Evolutionary conservation across 1,140 invertebrate species (phyloP).

Genomic region (Paralvinella palmiformis): DNA sequence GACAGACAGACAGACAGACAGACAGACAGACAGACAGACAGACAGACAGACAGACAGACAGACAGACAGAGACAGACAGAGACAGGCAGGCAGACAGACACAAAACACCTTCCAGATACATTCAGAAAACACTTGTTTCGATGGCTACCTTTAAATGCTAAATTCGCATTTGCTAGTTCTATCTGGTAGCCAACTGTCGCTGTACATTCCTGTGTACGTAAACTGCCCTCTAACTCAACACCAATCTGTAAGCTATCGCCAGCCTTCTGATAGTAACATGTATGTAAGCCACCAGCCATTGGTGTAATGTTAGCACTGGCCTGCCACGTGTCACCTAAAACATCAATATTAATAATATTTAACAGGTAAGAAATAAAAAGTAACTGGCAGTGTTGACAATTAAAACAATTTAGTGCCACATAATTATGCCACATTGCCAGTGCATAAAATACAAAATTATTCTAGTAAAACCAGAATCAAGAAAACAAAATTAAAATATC

Average conservation of each 20-base stretch:
- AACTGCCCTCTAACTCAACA: slow-evolving; percentile 54
- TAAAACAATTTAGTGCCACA: too few species aligned
- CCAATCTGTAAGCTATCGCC: slow-evolving; percentile 79
- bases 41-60: slow-evolving; percentile 15
- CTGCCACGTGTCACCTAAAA: slow-evolving; percentile 53
- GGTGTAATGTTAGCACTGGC: slow-evolving; percentile 69
- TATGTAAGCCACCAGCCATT: slow-evolving; percentile 66
- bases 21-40: slow-evolving; percentile 17
- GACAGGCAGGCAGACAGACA: neutral
- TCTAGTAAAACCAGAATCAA: too few species aligned
- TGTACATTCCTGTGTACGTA: slow-evolving; percentile 79
- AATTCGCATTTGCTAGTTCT: slow-evolving; percentile 90
- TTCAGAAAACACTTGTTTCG: too few species aligned
- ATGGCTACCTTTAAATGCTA: slow-evolving; percentile 85
- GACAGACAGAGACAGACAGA: slow-evolving; percentile 3
- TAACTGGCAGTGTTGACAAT: neutral
- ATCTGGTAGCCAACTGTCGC: slow-evolving; percentile 92
- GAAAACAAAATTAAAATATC: too few species aligned
- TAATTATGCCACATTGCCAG: too few species aligned
- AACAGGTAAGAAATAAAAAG: neutral
- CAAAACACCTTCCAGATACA: neutral
- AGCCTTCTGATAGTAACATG: slow-evolving; percentile 92
- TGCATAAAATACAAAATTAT: too few species aligned
- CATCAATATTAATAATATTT: neutral
- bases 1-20: slow-evolving; percentile 16